A percentile compares a stretch with the other conserved stretches of the same genome.
These are phyloP conservation scores for Pangasius larnaudii DNA, from an alignment of 2,797 vertebrate species.

Conservation along the genomic window DNA sequence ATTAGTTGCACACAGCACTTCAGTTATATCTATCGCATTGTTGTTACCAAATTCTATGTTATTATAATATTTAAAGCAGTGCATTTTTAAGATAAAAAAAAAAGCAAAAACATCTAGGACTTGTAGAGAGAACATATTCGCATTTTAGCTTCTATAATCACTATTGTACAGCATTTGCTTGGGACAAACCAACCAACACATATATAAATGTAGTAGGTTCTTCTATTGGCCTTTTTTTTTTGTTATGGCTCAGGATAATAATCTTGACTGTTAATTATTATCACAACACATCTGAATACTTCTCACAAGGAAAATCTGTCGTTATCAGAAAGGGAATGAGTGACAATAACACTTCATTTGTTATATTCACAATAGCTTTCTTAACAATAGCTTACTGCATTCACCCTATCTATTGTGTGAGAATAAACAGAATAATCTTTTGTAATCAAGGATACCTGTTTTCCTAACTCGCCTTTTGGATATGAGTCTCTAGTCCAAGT, in stretches of 20 bases:
- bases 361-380: background rate
- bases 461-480: background rate
- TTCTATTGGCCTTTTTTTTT: background rate
- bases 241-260: background rate
- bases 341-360: background rate
- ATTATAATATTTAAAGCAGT: background rate
- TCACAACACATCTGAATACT: background rate
- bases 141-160: background rate
- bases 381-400: background rate
- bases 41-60: background rate
- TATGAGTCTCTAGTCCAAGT: background rate
- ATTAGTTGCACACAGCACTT: background rate
- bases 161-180: background rate
- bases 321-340: background rate
- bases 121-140: background rate
- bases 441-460: background rate
- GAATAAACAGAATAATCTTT: background rate
- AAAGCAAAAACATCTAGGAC: background rate
- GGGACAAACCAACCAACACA: background rate
- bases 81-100: background rate
- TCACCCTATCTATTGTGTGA: background rate
- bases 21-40: background rate
- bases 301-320: background rate
- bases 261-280: background rate
- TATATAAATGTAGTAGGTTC: background rate